Evolutionary conservation across 37 sponge, comb jelly and placozoan species (phyloP).

Genomic region (Cliona cf. orientalis): DNA sequence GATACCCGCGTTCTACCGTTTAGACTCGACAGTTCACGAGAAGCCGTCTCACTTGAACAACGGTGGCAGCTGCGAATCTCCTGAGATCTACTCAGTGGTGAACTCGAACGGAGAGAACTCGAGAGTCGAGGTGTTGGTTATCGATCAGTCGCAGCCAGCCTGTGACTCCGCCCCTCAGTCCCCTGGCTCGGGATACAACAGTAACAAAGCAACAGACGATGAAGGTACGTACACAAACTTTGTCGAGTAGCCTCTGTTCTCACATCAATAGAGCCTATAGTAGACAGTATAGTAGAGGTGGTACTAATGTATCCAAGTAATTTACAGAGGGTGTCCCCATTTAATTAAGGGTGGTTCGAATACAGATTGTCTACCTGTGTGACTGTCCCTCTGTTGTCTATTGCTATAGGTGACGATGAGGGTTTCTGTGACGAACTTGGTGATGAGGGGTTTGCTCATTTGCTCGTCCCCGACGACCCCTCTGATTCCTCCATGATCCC

Average conservation of each 20-base stretch:
- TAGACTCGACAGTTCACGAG: constrained; percentile 21
- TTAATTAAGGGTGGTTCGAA: too few species aligned
- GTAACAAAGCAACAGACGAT: background rate
- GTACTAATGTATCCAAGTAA: too few species aligned
- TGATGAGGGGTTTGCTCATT: constrained; percentile 50
- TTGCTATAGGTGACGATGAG: constrained; percentile 12
- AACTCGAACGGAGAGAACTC: too few species aligned
- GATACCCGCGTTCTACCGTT: background rate
- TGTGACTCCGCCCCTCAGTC: too few species aligned
- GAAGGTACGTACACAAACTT: too few species aligned
- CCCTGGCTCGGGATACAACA: background rate
- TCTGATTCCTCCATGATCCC: background rate
- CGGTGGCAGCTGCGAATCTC: background rate
- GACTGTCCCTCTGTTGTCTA: background rate
- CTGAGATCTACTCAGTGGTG: too few species aligned
- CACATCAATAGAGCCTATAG: too few species aligned
- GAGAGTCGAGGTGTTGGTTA: too few species aligned
- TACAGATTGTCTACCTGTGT: background rate
- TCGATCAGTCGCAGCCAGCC: too few species aligned
- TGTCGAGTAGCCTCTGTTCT: too few species aligned
- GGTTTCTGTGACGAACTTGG: constrained; percentile 61
- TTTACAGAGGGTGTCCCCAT: too few species aligned
- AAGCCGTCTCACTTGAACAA: background rate
- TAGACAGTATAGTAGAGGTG: too few species aligned
- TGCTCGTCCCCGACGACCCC: background rate